phyloP scores from a whole-genome alignment of 2,113 vertebrate genomes.

The Hiodon tergisus region DNA sequence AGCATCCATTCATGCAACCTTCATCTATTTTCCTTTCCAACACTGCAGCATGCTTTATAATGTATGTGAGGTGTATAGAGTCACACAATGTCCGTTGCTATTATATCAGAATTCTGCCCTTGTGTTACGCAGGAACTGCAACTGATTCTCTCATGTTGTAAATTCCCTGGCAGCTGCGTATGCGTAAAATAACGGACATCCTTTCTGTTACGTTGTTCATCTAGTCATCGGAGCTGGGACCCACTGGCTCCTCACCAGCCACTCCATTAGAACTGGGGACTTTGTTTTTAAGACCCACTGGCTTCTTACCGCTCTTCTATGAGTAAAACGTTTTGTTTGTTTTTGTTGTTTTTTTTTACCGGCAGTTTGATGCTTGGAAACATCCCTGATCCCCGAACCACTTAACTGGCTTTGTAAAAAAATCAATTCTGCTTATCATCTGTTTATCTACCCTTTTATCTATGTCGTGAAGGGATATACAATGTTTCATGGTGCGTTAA shows the following conservation, averaged over 20 bases:
- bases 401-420: neutral
- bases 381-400: neutral
- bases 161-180: too few relatives aligned
- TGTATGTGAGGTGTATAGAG: neutral
- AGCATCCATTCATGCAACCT: slow-evolving; percentile 32
- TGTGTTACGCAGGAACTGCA: too few relatives aligned
- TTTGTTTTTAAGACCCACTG: neutral
- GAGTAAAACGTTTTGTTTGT: neutral
- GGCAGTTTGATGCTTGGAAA: neutral
- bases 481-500: neutral
- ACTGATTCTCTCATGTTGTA: too few relatives aligned
- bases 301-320: neutral
- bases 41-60: neutral
- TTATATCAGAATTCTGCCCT: neutral
- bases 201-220: too few relatives aligned
- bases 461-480: too few relatives aligned
- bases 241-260: too few relatives aligned
- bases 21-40: slow-evolving; percentile 1
- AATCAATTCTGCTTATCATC: neutral
- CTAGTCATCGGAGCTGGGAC: too few relatives aligned
- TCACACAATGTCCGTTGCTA: neutral
- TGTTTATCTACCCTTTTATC: neutral
- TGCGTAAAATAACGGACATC: too few relatives aligned
- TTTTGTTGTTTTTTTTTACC: neutral
- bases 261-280: neutral